A percentile compares a stretch with the other conserved stretches of the same genome.
These are phyloP conservation scores for Dynastes tityus DNA, from an alignment of 2,888 invertebrate species.

Conservation along the genomic window DNA sequence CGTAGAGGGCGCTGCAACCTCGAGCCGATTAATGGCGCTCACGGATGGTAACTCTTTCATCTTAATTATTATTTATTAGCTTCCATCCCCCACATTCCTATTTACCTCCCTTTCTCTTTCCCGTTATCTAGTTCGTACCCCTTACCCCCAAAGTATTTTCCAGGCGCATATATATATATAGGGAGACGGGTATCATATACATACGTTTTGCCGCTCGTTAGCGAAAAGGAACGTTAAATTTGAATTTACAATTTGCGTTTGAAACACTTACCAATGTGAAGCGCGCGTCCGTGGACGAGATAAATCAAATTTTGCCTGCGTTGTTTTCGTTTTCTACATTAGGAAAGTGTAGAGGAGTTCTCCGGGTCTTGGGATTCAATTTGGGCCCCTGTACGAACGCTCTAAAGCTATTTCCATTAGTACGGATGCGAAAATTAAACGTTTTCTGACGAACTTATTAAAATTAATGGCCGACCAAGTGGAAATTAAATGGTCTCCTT, in stretches of 20 bases:
- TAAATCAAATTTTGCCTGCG: conserved; percentile 9
- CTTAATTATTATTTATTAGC: conserved; percentile 27
- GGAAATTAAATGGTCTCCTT: too few species aligned
- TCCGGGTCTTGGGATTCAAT: background rate
- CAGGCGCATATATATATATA: background rate
- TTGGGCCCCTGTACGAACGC: background rate
- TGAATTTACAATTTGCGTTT: conserved; percentile 8
- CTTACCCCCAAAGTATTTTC: background rate
- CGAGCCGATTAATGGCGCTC: background rate
- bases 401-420: conserved; percentile 15
- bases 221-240: conserved; percentile 1
- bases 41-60: conserved; percentile 16
- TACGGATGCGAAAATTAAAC: conserved; percentile 1
- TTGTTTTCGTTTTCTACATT: conserved; percentile 15
- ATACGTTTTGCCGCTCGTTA: background rate
- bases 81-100: background rate
- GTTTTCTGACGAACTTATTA: conserved; percentile 9
- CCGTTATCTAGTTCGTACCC: background rate
- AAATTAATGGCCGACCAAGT: conserved; percentile 3
- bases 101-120: background rate
- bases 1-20: background rate
- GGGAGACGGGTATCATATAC: too few species aligned
- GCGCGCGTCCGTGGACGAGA: background rate
- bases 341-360: background rate
- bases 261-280: too few species aligned